These are phyloP conservation scores for Podarcis siculus DNA, from an alignment of 2,797 vertebrate genomes.

Conservation along the genomic window DNA sequence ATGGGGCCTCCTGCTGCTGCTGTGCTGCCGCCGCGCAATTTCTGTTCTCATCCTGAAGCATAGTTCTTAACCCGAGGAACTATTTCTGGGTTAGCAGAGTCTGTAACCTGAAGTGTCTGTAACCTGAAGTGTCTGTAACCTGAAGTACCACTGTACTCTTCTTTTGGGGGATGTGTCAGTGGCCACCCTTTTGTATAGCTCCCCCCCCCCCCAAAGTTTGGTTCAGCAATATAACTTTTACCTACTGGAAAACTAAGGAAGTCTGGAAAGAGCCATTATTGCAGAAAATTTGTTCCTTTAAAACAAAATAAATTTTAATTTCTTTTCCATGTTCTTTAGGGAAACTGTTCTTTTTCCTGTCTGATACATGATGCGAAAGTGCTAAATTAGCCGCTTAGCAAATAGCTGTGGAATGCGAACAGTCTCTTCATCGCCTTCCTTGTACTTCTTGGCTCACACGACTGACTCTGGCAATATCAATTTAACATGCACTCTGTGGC, in stretches of 20 bases:
- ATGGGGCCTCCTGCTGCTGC: no score
- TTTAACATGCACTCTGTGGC: neutral
- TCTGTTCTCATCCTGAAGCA: no score
- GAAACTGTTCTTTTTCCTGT: neutral
- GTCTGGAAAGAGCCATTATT: neutral
- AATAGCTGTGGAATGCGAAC: neutral
- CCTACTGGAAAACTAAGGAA: neutral
- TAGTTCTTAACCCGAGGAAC: no score
- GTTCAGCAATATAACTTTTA: neutral
- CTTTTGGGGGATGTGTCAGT: no score
- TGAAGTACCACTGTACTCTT: no score
- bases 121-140: no score
- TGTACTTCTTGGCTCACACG: neutral
- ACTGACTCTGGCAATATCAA: neutral
- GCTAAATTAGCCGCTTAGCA: constrained; percentile 8
- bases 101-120: no score
- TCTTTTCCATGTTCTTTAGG: neutral
- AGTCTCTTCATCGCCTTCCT: neutral
- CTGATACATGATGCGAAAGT: neutral
- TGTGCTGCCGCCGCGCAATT: rapidly evolving
- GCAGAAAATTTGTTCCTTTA: neutral
- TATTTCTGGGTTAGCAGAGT: no score
- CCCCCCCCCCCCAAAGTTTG: neutral
- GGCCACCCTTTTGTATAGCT: no score
- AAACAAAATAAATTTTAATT: neutral